These are phyloP conservation scores for Aptenodytes forsteri DNA, from an alignment of 2,113 vertebrate species.

Conservation along the genomic window DNA sequence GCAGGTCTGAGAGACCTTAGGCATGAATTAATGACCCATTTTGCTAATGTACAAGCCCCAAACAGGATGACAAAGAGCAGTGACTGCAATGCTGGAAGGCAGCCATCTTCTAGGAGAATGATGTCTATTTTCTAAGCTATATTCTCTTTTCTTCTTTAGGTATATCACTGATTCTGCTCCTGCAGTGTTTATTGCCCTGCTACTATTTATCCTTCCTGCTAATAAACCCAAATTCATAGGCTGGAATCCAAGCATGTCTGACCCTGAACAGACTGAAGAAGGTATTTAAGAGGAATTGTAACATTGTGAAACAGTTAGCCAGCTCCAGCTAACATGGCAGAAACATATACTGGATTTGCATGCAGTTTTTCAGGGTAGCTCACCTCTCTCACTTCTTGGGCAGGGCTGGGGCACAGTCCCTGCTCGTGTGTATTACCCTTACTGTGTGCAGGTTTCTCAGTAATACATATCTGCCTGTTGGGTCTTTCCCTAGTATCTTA, in stretches of 20 bases:
- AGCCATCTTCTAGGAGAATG: neutral
- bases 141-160: slow-evolving; percentile 63
- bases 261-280: slow-evolving; percentile 71
- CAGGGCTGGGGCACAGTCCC: neutral
- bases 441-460: neutral
- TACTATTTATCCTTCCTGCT: slow-evolving; percentile 91
- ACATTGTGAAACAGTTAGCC: neutral
- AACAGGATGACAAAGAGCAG: neutral
- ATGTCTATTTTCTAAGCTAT: neutral
- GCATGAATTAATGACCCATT: neutral
- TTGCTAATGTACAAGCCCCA: neutral
- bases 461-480: neutral
- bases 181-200: slow-evolving; percentile 49
- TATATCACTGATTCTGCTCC: slow-evolving; percentile 82
- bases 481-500: neutral
- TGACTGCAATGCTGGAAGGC: neutral
- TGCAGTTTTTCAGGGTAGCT: neutral
- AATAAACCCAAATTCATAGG: slow-evolving; percentile 78
- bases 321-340: neutral
- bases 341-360: neutral
- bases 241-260: slow-evolving; percentile 53
- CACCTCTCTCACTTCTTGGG: neutral
- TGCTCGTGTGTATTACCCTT: neutral
- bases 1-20: neutral
- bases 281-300: slow-evolving; percentile 59